These are phyloP conservation scores for Reticulitermes speratus DNA, from an alignment of 1,140 invertebrate genomes.

Conservation along the genomic window DNA sequence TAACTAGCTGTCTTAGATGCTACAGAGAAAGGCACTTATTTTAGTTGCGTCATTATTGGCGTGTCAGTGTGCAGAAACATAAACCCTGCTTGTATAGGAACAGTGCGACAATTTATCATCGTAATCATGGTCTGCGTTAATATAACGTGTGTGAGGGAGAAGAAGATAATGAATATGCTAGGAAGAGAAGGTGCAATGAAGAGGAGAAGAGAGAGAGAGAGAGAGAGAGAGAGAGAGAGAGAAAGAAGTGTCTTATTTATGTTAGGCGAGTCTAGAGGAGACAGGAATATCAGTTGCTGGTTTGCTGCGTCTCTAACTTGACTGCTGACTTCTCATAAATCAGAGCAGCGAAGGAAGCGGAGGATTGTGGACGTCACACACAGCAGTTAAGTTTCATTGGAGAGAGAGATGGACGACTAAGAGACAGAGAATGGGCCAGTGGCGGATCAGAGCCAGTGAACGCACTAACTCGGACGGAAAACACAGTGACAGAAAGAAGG, in stretches of 20 bases:
- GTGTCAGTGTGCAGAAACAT: background rate
- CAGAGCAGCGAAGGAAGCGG: constrained; percentile 7
- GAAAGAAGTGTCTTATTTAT: background rate
- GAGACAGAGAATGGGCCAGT: background rate
- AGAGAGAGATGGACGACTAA: background rate
- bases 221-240: background rate
- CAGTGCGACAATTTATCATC: background rate
- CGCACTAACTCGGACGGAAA: no score
- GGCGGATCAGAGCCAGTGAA: background rate
- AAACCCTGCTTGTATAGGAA: background rate
- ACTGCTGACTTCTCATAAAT: constrained; percentile 18
- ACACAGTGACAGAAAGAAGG: no score
- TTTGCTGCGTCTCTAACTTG: constrained; percentile 10
- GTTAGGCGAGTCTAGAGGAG: constrained; percentile 7
- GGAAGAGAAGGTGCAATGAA: background rate
- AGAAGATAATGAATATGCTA: background rate
- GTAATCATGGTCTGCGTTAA: constrained; percentile 11
- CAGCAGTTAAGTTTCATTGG: constrained; percentile 18
- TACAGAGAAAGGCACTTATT: no score
- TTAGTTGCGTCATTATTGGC: background rate
- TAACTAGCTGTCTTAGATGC: no score
- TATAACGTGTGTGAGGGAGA: constrained; percentile 1
- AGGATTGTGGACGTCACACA: constrained; percentile 17
- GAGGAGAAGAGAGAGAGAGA: background rate
- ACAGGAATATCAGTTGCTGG: constrained; percentile 15